These are phyloP conservation scores for Allacma fusca DNA, from an alignment of 2,888 invertebrate genomes.

Conservation along the genomic window DNA sequence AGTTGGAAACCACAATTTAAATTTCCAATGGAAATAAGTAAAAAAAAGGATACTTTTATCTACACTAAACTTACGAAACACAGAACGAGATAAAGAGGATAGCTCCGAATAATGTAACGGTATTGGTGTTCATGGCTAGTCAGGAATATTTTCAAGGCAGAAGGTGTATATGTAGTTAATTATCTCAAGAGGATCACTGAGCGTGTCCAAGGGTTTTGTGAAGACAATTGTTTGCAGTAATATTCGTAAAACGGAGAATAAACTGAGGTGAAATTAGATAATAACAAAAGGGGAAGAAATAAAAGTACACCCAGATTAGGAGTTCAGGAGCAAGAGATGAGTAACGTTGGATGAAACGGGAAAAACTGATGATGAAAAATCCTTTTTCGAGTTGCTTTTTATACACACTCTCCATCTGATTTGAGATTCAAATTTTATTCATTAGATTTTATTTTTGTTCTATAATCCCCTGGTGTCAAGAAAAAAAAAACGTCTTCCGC, in stretches of 20 bases:
- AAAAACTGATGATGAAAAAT: slow-evolving; percentile 25
- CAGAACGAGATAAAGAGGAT: slow-evolving; percentile 18
- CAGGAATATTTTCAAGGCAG: too few species aligned
- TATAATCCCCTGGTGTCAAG: neutral
- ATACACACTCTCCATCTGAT: slow-evolving; percentile 41
- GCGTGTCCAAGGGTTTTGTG: too few species aligned
- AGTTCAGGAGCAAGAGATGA: neutral
- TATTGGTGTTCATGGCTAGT: slow-evolving; percentile 21
- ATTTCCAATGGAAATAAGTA: too few species aligned
- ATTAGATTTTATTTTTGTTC: slow-evolving; percentile 33
- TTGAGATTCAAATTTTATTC: slow-evolving; percentile 45
- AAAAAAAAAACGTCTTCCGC: neutral
- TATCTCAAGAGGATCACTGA: too few species aligned
- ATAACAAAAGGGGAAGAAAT: neutral
- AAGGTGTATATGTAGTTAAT: too few species aligned
- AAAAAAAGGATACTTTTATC: neutral
- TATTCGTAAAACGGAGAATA: too few species aligned
- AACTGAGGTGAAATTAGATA: neutral
- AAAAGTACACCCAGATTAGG: neutral
- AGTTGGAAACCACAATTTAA: too few species aligned
- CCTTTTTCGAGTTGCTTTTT: slow-evolving; percentile 17
- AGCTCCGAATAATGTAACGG: slow-evolving; percentile 14
- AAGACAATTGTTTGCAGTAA: too few species aligned
- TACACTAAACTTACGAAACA: slow-evolving; percentile 13
- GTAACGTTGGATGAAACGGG: neutral